Conservation (phyloP, 2,888 invertebrate genomes). For the Miltochrista miniata region DNA sequence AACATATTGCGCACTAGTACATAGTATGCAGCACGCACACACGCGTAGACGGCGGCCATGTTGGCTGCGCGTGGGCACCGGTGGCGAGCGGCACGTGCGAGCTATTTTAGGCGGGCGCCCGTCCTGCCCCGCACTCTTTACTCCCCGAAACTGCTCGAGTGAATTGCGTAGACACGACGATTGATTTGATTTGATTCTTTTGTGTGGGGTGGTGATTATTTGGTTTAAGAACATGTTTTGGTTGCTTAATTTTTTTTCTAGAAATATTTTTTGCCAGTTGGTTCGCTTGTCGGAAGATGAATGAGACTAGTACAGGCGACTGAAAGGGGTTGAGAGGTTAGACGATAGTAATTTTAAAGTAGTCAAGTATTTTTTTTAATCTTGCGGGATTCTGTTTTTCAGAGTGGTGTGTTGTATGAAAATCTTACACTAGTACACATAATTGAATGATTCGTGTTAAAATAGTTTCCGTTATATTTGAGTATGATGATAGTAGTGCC, state of each 20-base stretch:
- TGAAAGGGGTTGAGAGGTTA: too few species aligned
- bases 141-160: slow-evolving; percentile 28
- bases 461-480: too few species aligned
- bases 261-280: too few species aligned
- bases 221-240: slow-evolving; percentile 5
- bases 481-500: too few species aligned
- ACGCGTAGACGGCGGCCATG: slow-evolving; percentile 68
- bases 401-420: too few species aligned
- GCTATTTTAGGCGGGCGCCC: slow-evolving; percentile 80
- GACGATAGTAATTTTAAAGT: too few species aligned
- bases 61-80: slow-evolving; percentile 80
- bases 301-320: too few species aligned
- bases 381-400: too few species aligned
- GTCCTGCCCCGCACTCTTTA: slow-evolving; percentile 47
- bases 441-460: too few species aligned
- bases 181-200: slow-evolving; percentile 44
- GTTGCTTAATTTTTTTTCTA: not conserved
- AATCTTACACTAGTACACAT: too few species aligned
- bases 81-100: slow-evolving; percentile 78
- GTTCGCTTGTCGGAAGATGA: too few species aligned
- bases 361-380: too few species aligned
- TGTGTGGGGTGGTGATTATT: slow-evolving; percentile 24
- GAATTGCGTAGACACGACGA: slow-evolving; percentile 48
- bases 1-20: slow-evolving; percentile 39
- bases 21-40: slow-evolving; percentile 55